These are phyloP conservation scores for Aplocera efformata DNA, from an alignment of 2,888 invertebrate genomes.

Conservation along the genomic window DNA sequence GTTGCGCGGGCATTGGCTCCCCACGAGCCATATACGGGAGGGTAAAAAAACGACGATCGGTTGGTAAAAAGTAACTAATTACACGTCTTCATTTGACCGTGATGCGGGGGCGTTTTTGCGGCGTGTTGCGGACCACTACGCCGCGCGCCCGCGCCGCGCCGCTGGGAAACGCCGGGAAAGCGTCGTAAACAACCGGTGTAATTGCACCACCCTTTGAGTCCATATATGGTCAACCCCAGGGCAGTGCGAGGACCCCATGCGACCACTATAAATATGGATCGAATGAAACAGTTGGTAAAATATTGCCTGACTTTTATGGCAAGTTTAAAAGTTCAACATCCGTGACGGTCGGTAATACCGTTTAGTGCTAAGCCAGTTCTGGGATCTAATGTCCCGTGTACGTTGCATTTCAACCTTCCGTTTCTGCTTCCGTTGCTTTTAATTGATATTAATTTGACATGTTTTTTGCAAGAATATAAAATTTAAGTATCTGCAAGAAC, in stretches of 20 bases:
- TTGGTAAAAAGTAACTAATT: slow-evolving; percentile 67
- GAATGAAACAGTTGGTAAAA: slow-evolving; percentile 10
- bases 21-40: slow-evolving; percentile 53
- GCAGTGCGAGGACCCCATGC: slow-evolving; percentile 31
- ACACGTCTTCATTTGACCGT: slow-evolving; percentile 78
- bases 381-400: no score
- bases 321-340: no score
- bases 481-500: no score
- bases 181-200: slow-evolving; percentile 30
- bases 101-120: slow-evolving; percentile 62
- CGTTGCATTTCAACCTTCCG: no score
- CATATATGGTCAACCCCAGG: slow-evolving; percentile 33
- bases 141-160: slow-evolving; percentile 39
- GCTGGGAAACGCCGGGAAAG: slow-evolving; percentile 64
- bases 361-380: no score
- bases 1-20: slow-evolving; percentile 63
- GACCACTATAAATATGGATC: slow-evolving; percentile 4
- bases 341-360: neutral
- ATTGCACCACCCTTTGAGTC: slow-evolving; percentile 35
- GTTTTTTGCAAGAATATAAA: no score
- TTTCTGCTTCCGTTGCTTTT: no score
- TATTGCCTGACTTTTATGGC: slow-evolving; percentile 1
- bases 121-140: slow-evolving; percentile 49
- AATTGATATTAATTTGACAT: no score
- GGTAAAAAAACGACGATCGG: slow-evolving; percentile 58